phyloP scores from a whole-genome alignment of 1,140 invertebrate genomes.

The Trichogramma pretiosum region DNA sequence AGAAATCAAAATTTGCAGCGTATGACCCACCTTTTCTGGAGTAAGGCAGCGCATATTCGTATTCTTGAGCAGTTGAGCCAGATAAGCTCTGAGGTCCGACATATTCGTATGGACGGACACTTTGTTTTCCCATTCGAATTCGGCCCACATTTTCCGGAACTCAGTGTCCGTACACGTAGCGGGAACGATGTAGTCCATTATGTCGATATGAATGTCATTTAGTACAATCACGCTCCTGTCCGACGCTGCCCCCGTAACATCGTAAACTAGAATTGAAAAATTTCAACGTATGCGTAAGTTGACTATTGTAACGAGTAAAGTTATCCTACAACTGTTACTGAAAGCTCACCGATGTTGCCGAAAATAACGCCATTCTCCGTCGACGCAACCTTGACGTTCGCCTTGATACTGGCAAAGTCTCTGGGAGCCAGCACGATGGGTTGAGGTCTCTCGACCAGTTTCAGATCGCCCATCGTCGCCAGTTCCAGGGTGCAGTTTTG shows the following conservation, averaged over 20 bases:
- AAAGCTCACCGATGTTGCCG: conserved; percentile 83
- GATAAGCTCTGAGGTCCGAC: conserved; percentile 85
- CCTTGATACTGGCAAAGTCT: conserved; percentile 97
- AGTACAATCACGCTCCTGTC: conserved; percentile 95
- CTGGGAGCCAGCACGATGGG: conserved; percentile 90
- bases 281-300: neutral
- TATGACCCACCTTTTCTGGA: conserved; percentile 71
- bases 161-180: conserved; percentile 89
- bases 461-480: conserved; percentile 94
- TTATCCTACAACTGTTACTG: too few relatives aligned
- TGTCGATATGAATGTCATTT: conserved; percentile 99
- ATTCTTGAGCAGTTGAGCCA: conserved; percentile 83
- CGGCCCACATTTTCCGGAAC: conserved; percentile 98
- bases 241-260: conserved; percentile 84
- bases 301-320: too few relatives aligned
- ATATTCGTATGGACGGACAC: conserved; percentile 94
- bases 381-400: conserved; percentile 89
- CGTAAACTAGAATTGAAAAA: conserved; percentile 65
- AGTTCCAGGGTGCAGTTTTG: conserved; percentile 97
- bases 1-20: too few relatives aligned
- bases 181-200: conserved; percentile 99
- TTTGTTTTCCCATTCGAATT: conserved; percentile 99
- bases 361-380: conserved; percentile 99
- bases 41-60: conserved; percentile 99
- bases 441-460: conserved; percentile 94